Conservation (phyloP, 2,888 invertebrate species). For the Drosophila bunnanda region DNA sequence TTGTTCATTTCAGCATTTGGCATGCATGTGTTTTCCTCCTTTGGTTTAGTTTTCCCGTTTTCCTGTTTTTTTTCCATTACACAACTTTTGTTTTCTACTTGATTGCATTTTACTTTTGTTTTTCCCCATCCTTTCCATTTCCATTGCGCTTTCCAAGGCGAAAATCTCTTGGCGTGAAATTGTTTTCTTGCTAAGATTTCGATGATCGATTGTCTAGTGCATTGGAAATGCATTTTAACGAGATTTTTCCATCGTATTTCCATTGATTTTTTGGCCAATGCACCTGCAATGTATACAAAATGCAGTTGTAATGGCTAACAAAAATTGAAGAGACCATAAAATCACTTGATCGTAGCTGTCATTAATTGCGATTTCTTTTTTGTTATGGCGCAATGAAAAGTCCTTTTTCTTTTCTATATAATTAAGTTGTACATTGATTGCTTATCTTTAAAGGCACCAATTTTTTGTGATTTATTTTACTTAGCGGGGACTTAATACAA, state of each 20-base stretch:
- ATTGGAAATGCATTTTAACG: constrained; percentile 37
- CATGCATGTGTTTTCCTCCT: constrained; percentile 36
- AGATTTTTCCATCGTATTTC: constrained; percentile 16
- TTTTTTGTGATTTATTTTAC: background rate
- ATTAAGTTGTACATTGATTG: background rate
- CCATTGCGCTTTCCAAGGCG: constrained; percentile 22
- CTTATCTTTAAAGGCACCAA: background rate
- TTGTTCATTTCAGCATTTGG: constrained; percentile 24
- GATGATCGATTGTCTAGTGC: constrained; percentile 46
- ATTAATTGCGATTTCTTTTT: background rate
- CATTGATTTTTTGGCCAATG: background rate
- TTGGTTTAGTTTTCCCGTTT: constrained; percentile 15
- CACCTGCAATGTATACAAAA: background rate
- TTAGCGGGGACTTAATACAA: background rate
- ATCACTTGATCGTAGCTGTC: background rate
- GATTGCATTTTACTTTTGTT: constrained; percentile 47
- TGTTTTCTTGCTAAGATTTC: constrained; percentile 42
- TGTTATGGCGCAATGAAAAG: background rate
- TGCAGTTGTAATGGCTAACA: background rate
- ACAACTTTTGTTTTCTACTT: constrained; percentile 36
- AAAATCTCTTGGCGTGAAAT: constrained; percentile 44
- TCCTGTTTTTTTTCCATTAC: constrained; percentile 30
- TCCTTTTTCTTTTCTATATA: background rate
- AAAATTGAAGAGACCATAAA: background rate
- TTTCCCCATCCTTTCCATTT: constrained; percentile 17